phyloP scores from a whole-genome alignment of 2,888 invertebrate genomes.

The Tromatobia lineatoria region DNA sequence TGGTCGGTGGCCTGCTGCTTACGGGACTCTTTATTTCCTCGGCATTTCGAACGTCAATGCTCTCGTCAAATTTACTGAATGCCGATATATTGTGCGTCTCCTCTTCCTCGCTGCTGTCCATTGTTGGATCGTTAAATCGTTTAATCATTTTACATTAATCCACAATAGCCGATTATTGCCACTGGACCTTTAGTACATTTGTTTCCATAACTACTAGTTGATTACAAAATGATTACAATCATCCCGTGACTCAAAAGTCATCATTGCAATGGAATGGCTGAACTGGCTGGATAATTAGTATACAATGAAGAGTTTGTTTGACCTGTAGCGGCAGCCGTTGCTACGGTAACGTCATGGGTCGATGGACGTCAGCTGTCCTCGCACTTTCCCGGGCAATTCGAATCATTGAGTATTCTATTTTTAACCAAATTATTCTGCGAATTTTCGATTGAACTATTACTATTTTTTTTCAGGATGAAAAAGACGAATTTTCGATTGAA shows the following conservation, averaged over 20 bases:
- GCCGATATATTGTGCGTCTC: conserved; percentile 77
- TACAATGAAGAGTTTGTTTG: conserved; percentile 61
- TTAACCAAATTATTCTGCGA: not conserved
- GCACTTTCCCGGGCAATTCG: conserved; percentile 37
- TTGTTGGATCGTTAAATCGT: conserved; percentile 35
- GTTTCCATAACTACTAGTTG: conserved; percentile 32
- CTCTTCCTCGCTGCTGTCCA: conserved; percentile 76
- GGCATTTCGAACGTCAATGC: conserved; percentile 87
- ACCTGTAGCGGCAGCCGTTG: conserved; percentile 36
- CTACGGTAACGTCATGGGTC: conserved; percentile 50
- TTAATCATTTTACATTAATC: conserved; percentile 27
- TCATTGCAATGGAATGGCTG: conserved; percentile 49
- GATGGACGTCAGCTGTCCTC: conserved; percentile 59
- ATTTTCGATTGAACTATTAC: not conserved
- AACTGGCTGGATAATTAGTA: conserved; percentile 29
- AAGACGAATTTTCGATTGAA: conserved; percentile 33
- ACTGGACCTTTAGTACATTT: conserved; percentile 26
- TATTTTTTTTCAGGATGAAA: conserved; percentile 53
- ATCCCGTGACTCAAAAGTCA: conserved; percentile 38
- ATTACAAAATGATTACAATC: conserved; percentile 41
- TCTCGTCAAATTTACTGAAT: conserved; percentile 86
- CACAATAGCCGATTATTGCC: conserved; percentile 28
- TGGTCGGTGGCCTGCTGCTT: conserved; percentile 72
- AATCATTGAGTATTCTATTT: conserved; percentile 9
- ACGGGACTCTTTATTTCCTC: conserved; percentile 87